phyloP scores from a whole-genome alignment of 2,888 invertebrate genomes.

The Apamea sordens region DNA sequence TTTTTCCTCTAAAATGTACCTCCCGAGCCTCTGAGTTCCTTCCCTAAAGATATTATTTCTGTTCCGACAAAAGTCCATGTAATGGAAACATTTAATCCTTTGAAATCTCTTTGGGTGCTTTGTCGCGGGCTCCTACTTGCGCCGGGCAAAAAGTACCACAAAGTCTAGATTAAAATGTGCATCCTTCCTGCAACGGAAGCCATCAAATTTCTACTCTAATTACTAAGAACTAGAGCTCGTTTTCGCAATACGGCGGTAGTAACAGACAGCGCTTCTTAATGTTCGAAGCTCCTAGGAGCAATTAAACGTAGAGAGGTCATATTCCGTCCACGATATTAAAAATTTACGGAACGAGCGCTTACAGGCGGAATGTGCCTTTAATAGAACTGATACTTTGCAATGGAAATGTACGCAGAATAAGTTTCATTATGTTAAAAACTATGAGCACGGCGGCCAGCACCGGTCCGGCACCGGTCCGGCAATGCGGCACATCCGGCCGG shows the following conservation, averaged over 20 bases:
- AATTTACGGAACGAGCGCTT: conserved; percentile 54
- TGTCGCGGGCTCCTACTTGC: conserved; percentile 83
- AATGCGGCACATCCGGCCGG: conserved; percentile 1
- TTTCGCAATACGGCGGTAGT: conserved; percentile 54
- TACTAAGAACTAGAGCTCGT: conserved; percentile 57
- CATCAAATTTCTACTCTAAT: conserved; percentile 66
- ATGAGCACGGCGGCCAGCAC: not conserved
- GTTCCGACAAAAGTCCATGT: conserved; percentile 73
- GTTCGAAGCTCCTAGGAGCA: conserved; percentile 74
- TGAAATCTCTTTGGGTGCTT: conserved; percentile 79
- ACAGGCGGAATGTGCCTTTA: conserved; percentile 25
- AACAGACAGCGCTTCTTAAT: conserved; percentile 73
- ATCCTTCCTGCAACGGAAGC: conserved; percentile 59
- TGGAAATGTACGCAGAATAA: conserved; percentile 9
- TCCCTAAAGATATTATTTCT: conserved; percentile 66
- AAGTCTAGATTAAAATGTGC: conserved; percentile 84
- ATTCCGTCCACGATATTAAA: conserved; percentile 72
- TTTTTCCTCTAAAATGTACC: conserved; percentile 11
- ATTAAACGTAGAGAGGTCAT: conserved; percentile 81
- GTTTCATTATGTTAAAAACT: conserved; percentile 13
- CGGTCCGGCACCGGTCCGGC: not conserved
- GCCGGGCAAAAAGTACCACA: conserved; percentile 80
- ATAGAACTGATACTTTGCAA: conserved; percentile 24
- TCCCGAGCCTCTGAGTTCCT: conserved; percentile 32
- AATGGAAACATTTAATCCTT: conserved; percentile 86